phyloP scores from a whole-genome alignment of 2,797 vertebrate genomes.

The Ammospiza maritima region DNA sequence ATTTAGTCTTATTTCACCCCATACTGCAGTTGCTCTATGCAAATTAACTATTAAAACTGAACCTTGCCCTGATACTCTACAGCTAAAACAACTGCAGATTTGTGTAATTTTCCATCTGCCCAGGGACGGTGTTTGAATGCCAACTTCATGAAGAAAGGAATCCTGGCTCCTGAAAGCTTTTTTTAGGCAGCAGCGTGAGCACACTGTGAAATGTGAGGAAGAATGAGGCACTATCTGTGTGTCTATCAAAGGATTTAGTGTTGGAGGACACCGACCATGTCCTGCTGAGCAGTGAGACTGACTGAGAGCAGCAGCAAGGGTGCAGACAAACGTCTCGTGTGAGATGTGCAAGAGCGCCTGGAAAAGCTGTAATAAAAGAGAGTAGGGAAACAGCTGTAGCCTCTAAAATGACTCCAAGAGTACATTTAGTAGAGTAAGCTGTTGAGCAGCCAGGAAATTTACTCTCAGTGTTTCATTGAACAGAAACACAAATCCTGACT shows the following conservation, averaged over 20 bases:
- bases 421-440: not conserved
- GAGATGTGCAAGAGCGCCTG: not conserved
- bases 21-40: not conserved
- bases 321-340: not conserved
- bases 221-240: not conserved
- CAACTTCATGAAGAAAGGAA: not conserved
- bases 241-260: not conserved
- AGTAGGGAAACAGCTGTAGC: slow-evolving; percentile 43
- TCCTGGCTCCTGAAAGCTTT: not conserved
- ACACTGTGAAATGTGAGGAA: not conserved
- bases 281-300: not conserved
- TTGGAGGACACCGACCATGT: not conserved
- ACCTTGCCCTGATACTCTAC: not conserved
- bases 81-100: not conserved
- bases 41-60: not conserved
- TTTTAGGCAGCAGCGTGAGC: not conserved
- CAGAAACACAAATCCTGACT: not conserved
- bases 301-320: not conserved
- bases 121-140: not conserved
- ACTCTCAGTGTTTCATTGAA: not conserved
- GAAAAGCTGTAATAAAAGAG: slow-evolving; percentile 43
- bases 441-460: not conserved
- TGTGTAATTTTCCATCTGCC: not conserved
- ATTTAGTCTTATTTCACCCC: not conserved
- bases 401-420: slow-evolving; percentile 16